Conservation (phyloP, 35 echinoderm and acorn worm genomes). For the Strongylocentrotus purpuratus region DNA sequence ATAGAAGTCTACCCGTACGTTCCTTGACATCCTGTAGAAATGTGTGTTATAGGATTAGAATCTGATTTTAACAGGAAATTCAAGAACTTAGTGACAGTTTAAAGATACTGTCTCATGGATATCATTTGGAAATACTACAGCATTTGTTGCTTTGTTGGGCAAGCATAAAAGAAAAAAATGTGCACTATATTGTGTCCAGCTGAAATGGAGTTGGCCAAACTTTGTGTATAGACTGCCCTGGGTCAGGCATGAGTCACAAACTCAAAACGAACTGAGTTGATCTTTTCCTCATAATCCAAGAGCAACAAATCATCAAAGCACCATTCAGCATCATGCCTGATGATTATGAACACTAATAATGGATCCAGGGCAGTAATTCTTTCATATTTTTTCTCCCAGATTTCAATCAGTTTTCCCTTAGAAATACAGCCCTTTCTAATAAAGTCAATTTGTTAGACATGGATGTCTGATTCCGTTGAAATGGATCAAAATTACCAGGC, state of each 20-base stretch:
- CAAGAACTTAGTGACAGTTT: no score
- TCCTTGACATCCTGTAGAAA: no score
- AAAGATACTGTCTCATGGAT: no score
- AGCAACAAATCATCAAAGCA: neutral
- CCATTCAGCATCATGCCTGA: neutral
- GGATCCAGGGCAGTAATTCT: neutral
- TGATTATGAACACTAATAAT: neutral
- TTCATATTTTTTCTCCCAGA: neutral
- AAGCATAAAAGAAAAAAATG: neutral
- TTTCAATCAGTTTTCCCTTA: neutral
- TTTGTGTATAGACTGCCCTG: neutral
- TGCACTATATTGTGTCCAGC: no score
- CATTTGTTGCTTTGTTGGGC: no score
- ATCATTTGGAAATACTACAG: no score
- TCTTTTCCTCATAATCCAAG: neutral
- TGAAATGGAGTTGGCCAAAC: no score
- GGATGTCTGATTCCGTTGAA: neutral
- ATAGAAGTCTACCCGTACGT: no score
- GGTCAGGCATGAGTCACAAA: neutral
- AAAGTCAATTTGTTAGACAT: neutral
- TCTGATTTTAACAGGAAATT: no score
- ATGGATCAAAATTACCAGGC: neutral
- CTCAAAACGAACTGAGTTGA: neutral
- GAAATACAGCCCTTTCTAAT: neutral
- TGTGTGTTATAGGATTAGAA: no score